A percentile compares a stretch with the other conserved stretches of the same genome.
Evolutionary conservation across 2,888 invertebrate genomes (phyloP).

Genomic region (Drosophila peninsularis): DNA sequence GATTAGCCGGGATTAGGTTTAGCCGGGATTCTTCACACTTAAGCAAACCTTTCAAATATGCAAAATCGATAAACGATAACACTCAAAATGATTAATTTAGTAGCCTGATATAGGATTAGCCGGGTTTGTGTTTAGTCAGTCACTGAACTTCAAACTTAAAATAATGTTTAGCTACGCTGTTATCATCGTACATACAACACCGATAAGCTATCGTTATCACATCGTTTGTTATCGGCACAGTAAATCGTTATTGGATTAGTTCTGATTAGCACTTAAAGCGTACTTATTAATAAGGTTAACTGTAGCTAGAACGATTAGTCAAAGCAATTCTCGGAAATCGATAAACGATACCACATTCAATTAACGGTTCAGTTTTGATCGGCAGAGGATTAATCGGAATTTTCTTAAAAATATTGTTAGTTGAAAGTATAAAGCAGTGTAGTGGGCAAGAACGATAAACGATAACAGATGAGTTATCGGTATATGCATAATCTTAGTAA

Average conservation of each 20-base stretch:
- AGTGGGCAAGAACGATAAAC: neutral
- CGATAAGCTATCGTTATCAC: conserved; percentile 7
- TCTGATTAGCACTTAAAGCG: neutral
- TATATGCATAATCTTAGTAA: too few relatives aligned
- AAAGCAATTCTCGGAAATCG: neutral
- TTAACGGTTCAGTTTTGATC: neutral
- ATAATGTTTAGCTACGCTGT: neutral
- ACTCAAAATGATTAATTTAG: neutral
- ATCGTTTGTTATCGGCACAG: neutral
- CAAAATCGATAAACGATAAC: conserved; percentile 12
- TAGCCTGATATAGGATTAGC: neutral
- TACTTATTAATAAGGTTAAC: neutral
- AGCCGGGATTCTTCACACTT: neutral
- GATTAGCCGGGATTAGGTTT: neutral
- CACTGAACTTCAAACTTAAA: neutral
- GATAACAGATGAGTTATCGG: neutral
- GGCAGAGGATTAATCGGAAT: neutral
- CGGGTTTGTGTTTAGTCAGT: neutral
- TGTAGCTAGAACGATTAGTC: neutral
- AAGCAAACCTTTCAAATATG: neutral
- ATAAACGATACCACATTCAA: neutral
- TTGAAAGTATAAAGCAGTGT: neutral
- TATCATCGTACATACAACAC: neutral
- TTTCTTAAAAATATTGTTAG: too few relatives aligned
- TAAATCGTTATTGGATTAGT: neutral